These are phyloP conservation scores for Zhengitettix transpicula DNA, from an alignment of 2,888 invertebrate species.

Conservation along the genomic window DNA sequence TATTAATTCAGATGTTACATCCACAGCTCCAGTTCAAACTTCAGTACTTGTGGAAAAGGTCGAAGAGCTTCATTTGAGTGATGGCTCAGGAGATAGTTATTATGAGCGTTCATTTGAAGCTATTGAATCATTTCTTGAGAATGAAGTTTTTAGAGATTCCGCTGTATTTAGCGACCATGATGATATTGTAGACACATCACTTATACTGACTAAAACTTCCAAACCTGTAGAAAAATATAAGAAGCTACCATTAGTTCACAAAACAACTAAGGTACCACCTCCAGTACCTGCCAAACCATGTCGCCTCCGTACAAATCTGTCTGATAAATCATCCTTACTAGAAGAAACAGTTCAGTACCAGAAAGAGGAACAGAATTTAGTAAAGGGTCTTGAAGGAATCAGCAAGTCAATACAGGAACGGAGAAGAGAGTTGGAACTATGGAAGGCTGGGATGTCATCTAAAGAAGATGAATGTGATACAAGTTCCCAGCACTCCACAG, in stretches of 20 bases:
- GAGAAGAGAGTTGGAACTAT: constrained; percentile 22
- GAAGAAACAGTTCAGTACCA: not conserved
- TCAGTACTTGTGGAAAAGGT: constrained; percentile 11
- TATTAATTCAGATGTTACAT: not conserved
- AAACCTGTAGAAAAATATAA: not conserved
- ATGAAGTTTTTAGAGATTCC: constrained; percentile 59
- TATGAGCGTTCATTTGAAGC: constrained; percentile 62
- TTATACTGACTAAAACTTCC: constrained; percentile 5
- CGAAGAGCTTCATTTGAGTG: constrained; percentile 22
- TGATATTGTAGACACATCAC: constrained; percentile 23
- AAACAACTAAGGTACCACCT: constrained; percentile 35
- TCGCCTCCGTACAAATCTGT: not conserved
- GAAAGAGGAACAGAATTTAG: constrained; percentile 1
- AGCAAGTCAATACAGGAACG: constrained; percentile 21
- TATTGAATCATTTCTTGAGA: constrained; percentile 48
- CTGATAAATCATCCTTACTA: too few relatives aligned
- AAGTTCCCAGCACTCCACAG: constrained; percentile 24
- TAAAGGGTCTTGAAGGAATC: constrained; percentile 14
- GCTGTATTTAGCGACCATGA: constrained; percentile 69
- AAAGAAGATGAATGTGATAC: constrained; percentile 22
- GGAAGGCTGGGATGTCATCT: constrained; percentile 13
- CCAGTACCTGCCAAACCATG: constrained; percentile 46
- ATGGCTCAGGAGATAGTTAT: constrained; percentile 44
- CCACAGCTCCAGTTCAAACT: not conserved
- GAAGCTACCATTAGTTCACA: constrained; percentile 14